A percentile compares a stretch with the other conserved stretches of the same genome.
These are phyloP conservation scores for Saccopteryx leptura DNA, from an alignment of 2,113 vertebrate genomes.

Conservation along the genomic window DNA sequence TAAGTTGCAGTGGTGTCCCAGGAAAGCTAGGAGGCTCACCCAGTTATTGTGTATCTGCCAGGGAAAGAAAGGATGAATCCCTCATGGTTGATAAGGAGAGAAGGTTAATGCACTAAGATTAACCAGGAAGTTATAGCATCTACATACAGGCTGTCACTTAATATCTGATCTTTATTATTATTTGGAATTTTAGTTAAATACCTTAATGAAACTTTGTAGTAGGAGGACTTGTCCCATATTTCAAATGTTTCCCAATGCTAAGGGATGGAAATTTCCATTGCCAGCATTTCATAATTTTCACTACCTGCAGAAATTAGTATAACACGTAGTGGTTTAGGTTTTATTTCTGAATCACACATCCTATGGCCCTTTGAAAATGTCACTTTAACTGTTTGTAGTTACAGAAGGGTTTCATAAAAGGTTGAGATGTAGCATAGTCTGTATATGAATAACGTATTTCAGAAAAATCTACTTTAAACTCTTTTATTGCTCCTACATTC, in stretches of 20 bases:
- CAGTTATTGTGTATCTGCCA: not conserved
- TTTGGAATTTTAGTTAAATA: conserved; percentile 51
- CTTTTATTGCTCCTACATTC: not conserved
- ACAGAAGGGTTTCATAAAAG: not conserved
- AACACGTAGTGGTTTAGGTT: conserved; percentile 50
- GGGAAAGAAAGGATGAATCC: not conserved
- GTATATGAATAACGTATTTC: not conserved
- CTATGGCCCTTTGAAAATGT: not conserved
- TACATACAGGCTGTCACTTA: not conserved
- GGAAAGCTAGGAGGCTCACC: not conserved
- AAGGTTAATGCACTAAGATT: not conserved
- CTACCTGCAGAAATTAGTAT: not conserved
- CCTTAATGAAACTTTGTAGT: not conserved
- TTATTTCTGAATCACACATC: not conserved
- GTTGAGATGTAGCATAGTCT: not conserved
- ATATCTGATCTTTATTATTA: conserved; percentile 21
- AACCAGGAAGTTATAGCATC: not conserved
- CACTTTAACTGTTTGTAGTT: not conserved
- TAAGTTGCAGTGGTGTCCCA: not conserved
- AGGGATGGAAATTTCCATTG: conserved; percentile 14
- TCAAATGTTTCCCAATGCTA: not conserved
- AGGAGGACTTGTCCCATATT: conserved; percentile 29
- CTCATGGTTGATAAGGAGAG: not conserved
- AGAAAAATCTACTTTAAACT: not conserved
- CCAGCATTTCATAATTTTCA: conserved; percentile 20